Evolutionary conservation across 2,113 vertebrate genomes (phyloP).

Genomic region (Cyanocitta stelleri): DNA sequence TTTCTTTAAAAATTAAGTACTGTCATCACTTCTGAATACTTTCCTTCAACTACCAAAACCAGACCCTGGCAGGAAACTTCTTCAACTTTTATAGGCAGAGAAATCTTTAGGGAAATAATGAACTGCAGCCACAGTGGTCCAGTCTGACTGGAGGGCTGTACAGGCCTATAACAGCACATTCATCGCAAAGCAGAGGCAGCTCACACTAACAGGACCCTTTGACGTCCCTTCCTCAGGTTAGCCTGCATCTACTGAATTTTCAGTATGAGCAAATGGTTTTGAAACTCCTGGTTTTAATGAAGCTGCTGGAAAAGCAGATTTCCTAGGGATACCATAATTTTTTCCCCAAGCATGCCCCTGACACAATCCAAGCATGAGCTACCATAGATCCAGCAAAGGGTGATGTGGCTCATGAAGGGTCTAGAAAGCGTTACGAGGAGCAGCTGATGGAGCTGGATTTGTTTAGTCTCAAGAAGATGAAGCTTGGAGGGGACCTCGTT

Average conservation of each 20-base stretch:
- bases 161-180: neutral
- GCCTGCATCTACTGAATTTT: neutral
- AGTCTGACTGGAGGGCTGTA: neutral
- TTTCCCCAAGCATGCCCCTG: neutral
- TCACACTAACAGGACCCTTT: neutral
- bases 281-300: neutral
- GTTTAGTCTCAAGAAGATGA: neutral
- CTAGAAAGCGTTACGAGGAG: neutral
- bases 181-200: neutral
- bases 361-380: neutral
- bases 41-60: neutral
- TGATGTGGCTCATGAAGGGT: neutral
- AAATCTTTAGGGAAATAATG: neutral
- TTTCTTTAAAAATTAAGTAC: neutral
- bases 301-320: neutral
- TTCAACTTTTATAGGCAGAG: neutral
- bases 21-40: neutral
- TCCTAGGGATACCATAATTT: neutral
- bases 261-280: neutral
- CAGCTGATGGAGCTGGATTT: neutral
- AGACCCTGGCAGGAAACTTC: neutral
- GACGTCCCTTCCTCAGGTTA: fast-evolving
- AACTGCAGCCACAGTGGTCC: neutral
- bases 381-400: neutral
- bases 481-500: too few species aligned